A percentile compares a stretch with the other conserved stretches of the same genome.
Conservation (phyloP, 2,888 invertebrate species). For the Agrochola circellaris region DNA sequence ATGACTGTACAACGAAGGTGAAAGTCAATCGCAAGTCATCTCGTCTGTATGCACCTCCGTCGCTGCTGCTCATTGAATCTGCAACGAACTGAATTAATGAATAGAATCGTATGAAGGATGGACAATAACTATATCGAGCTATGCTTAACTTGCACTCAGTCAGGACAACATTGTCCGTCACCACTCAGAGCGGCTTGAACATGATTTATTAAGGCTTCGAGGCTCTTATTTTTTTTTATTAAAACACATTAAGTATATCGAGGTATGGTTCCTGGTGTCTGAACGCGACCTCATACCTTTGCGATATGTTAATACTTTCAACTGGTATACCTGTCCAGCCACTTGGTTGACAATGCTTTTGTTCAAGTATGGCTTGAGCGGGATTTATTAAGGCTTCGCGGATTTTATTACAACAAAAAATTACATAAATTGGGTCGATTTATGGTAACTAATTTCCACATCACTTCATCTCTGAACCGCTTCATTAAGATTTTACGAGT, state of each 20-base stretch:
- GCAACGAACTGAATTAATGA: conserved; percentile 73
- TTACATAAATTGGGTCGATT: conserved; percentile 60
- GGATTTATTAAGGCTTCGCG: conserved; percentile 75
- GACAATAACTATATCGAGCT: conserved; percentile 52
- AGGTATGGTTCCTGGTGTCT: conserved; percentile 48
- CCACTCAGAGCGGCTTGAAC: conserved; percentile 10
- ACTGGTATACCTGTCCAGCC: conserved; percentile 57
- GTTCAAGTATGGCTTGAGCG: conserved; percentile 64
- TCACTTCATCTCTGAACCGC: conserved; percentile 52
- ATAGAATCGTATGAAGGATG: conserved; percentile 70
- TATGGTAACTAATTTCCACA: conserved; percentile 64
- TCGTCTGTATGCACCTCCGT: conserved; percentile 74
- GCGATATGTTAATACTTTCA: conserved; percentile 57
- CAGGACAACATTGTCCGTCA: conserved; percentile 28
- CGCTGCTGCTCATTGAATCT: conserved; percentile 70
- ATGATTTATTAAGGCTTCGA: conserved; percentile 37
- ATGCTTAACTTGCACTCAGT: conserved; percentile 37
- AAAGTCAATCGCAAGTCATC: conserved; percentile 76
- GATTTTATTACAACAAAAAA: conserved; percentile 70
- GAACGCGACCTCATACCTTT: conserved; percentile 40
- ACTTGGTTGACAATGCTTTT: conserved; percentile 58
- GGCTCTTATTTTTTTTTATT: conserved; percentile 37
- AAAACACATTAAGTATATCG: conserved; percentile 19
- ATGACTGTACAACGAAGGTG: conserved; percentile 76
- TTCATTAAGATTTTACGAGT: conserved; percentile 41